Evolutionary conservation across 2,888 invertebrate species (phyloP).

Genomic region (Campoplex nolae): DNA sequence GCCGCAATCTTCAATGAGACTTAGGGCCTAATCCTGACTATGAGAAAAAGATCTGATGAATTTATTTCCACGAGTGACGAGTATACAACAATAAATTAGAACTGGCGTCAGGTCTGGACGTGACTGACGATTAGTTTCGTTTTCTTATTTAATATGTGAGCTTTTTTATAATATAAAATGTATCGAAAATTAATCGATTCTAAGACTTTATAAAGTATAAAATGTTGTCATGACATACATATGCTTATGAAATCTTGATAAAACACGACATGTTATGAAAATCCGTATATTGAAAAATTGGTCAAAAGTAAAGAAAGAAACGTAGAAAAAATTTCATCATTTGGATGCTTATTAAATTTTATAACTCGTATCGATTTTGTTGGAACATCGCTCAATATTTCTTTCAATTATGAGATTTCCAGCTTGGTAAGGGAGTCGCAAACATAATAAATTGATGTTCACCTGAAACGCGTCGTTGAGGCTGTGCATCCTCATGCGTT

Average conservation of each 20-base stretch:
- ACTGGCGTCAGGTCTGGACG: background rate
- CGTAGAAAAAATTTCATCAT: background rate
- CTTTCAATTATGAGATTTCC: background rate
- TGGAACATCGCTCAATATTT: background rate
- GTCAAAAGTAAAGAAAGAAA: too few species aligned
- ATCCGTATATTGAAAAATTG: too few species aligned
- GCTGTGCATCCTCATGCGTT: slow-evolving; percentile 92
- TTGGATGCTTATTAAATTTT: background rate
- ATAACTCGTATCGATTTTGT: background rate
- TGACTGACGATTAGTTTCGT: background rate
- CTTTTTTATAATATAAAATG: background rate
- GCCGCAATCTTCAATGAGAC: background rate
- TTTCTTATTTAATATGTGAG: background rate
- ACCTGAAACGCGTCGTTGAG: slow-evolving; percentile 93
- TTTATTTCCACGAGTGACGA: background rate
- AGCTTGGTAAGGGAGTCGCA: background rate
- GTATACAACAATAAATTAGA: background rate
- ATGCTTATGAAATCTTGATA: background rate
- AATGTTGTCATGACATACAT: background rate
- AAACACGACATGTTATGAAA: background rate
- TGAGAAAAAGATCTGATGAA: background rate
- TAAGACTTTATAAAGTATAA: background rate
- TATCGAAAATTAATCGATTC: background rate
- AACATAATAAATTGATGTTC: slow-evolving; percentile 59
- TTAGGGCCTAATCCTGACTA: background rate